Conservation (phyloP, 1,140 invertebrate species). For the Habropoda laboriosa region DNA sequence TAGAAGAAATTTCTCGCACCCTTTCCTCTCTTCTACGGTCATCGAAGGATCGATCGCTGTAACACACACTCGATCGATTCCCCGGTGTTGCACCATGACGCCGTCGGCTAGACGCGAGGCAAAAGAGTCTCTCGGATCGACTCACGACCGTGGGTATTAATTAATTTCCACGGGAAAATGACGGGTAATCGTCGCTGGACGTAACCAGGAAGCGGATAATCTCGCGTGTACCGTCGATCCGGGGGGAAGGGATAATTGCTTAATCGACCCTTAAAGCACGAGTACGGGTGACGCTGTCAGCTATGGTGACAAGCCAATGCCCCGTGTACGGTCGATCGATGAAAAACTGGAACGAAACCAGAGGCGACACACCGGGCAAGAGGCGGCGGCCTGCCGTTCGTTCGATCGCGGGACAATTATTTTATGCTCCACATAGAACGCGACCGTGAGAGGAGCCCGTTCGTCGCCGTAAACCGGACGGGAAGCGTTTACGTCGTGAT, state of each 20-base stretch:
- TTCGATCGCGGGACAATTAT: constrained; percentile 28
- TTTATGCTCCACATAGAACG: constrained; percentile 10
- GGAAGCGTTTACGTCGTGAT: not conserved
- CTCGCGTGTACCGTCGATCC: not conserved
- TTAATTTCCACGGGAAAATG: constrained; percentile 58
- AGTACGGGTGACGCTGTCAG: not conserved
- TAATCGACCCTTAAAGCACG: constrained; percentile 50
- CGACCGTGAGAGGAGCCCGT: not conserved
- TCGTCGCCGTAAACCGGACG: not conserved
- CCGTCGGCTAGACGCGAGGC: not conserved
- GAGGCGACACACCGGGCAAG: not conserved
- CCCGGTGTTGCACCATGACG: constrained; percentile 24
- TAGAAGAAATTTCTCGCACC: not conserved
- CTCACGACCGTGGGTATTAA: constrained; percentile 40
- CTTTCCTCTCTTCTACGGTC: not conserved
- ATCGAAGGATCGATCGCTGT: not conserved
- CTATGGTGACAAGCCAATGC: not conserved
- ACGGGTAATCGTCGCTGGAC: constrained; percentile 47
- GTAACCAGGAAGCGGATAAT: constrained; percentile 64
- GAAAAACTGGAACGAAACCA: constrained; percentile 51
- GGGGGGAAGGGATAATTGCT: constrained; percentile 52
- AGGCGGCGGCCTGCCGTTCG: too few relatives aligned
- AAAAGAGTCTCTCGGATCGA: not conserved
- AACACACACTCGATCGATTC: constrained; percentile 14
- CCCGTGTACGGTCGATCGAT: constrained; percentile 14